These are phyloP conservation scores for Drosophila orena DNA, from an alignment of 1,140 invertebrate species.

Conservation along the genomic window DNA sequence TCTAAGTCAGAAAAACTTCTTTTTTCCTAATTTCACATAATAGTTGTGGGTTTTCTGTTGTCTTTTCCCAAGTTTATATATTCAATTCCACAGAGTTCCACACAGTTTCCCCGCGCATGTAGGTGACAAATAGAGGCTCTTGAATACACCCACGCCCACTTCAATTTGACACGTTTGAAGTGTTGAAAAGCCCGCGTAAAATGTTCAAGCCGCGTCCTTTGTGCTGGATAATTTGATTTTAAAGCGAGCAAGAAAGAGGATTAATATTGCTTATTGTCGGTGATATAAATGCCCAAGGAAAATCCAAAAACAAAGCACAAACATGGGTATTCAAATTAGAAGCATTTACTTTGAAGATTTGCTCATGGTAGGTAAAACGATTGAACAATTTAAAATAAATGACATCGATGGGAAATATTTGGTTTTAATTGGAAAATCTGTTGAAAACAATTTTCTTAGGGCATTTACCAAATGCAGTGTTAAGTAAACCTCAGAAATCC, in stretches of 20 bases:
- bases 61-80: slow-evolving; percentile 1
- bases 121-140: slow-evolving; percentile 45
- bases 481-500: background rate
- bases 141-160: slow-evolving; percentile 42
- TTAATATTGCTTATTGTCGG: slow-evolving; percentile 36
- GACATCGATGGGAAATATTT: no score
- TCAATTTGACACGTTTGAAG: slow-evolving; percentile 60
- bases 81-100: slow-evolving; percentile 5
- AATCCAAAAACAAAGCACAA: slow-evolving; percentile 13
- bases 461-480: no score
- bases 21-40: background rate
- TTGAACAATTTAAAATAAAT: background rate
- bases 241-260: slow-evolving; percentile 39
- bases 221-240: slow-evolving; percentile 46
- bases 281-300: slow-evolving; percentile 44
- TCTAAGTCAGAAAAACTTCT: background rate
- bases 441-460: no score
- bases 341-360: background rate
- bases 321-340: background rate
- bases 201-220: slow-evolving; percentile 29
- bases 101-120: slow-evolving; percentile 6
- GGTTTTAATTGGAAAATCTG: no score
- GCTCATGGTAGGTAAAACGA: no score
- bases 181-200: slow-evolving; percentile 55
- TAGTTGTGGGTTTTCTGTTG: slow-evolving; percentile 1